A percentile compares a stretch with the other conserved stretches of the same genome.
Evolutionary conservation across 2,888 invertebrate genomes (phyloP).

Genomic region (Cataglyphis altisquamis): DNA sequence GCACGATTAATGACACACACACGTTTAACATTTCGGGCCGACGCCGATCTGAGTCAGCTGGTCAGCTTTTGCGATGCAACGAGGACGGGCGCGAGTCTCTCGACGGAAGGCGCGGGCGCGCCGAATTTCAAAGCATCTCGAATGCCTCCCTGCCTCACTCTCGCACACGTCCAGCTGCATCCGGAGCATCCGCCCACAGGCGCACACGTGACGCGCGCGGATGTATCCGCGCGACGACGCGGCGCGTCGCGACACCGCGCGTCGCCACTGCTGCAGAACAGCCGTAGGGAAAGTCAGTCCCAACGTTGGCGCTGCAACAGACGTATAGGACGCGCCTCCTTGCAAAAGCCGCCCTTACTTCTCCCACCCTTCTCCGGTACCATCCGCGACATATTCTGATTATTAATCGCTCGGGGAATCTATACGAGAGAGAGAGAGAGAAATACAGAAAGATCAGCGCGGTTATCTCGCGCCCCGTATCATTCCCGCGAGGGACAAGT

Average conservation of each 20-base stretch:
- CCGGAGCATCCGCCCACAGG: slow-evolving; percentile 58
- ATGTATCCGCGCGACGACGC: slow-evolving; percentile 75
- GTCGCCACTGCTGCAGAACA: slow-evolving; percentile 73
- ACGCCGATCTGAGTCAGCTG: background rate
- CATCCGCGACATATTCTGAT: slow-evolving; percentile 16
- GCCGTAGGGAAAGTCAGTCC: slow-evolving; percentile 78
- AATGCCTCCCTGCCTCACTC: background rate
- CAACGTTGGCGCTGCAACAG: slow-evolving; percentile 82
- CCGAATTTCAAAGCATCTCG: slow-evolving; percentile 9
- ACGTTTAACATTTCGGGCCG: background rate
- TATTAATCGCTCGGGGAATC: slow-evolving; percentile 49
- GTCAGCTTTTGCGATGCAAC: background rate
- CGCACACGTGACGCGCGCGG: slow-evolving; percentile 57
- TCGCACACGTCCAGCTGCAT: slow-evolving; percentile 34
- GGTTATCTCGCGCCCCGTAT: background rate
- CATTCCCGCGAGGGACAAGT: background rate
- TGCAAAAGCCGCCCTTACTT: slow-evolving; percentile 52
- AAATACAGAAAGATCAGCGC: background rate
- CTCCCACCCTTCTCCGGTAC: slow-evolving; percentile 36
- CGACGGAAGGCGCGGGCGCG: slow-evolving; percentile 26
- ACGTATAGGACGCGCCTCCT: slow-evolving; percentile 75
- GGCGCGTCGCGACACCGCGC: slow-evolving; percentile 65
- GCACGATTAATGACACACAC: background rate
- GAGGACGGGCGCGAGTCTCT: background rate
- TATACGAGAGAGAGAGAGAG: background rate